Percentiles rank a stretch among this genome's conserved stretches.
Conservation (phyloP, 2,113 vertebrate genomes). For the Corynorhinus townsendii region DNA sequence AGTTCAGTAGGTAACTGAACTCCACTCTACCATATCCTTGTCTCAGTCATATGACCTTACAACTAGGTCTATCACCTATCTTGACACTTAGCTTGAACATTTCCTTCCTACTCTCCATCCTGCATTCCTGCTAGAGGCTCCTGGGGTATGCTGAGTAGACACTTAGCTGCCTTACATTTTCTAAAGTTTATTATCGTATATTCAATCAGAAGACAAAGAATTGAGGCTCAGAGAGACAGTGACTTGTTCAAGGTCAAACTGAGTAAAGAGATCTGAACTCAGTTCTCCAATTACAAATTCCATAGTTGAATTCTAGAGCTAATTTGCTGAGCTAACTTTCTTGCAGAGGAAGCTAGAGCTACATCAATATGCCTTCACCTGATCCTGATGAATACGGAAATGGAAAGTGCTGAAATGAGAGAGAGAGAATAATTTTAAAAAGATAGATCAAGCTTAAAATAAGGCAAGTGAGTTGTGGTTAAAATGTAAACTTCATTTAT, state of each 20-base stretch:
- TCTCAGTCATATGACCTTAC: neutral
- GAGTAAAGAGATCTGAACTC: neutral
- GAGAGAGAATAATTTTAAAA: neutral
- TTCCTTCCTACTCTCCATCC: neutral
- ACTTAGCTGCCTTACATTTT: neutral
- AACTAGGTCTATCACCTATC: neutral
- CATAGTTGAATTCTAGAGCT: neutral
- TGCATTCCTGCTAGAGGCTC: neutral
- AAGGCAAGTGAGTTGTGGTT: neutral
- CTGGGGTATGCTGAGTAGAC: neutral
- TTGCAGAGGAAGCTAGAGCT: neutral
- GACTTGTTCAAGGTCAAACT: neutral
- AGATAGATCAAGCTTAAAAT: neutral
- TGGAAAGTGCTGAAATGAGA: neutral
- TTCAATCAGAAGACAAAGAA: neutral
- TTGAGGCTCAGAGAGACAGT: neutral
- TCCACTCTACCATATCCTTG: neutral
- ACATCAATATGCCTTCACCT: neutral
- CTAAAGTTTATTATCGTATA: neutral
- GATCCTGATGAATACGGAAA: neutral
- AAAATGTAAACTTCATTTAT: neutral
- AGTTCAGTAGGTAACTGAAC: neutral
- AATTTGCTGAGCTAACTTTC: neutral
- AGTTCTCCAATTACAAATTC: constrained; percentile 25
- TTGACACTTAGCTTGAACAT: neutral